Conservation (phyloP, 2,113 vertebrate genomes). For the Columba livia region DNA sequence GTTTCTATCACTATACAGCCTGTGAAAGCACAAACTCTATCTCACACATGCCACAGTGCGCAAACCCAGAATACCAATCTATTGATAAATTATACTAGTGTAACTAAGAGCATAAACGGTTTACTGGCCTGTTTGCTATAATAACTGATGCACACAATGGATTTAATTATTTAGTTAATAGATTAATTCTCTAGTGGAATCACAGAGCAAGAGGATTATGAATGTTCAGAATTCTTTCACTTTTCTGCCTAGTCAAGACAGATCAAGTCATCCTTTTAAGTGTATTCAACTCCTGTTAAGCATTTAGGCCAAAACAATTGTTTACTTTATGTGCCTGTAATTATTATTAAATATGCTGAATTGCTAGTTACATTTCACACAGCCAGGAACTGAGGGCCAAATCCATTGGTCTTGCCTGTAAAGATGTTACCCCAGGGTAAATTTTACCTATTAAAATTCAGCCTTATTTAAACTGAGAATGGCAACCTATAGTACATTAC, state of each 20-base stretch:
- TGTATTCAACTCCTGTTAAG: background rate
- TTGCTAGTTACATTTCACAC: background rate
- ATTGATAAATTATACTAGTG: background rate
- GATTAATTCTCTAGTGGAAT: conserved; percentile 26
- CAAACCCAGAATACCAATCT: background rate
- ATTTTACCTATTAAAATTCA: background rate
- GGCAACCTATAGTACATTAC: background rate
- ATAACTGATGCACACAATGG: background rate
- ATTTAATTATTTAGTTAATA: conserved; percentile 43
- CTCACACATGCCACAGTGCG: too few relatives aligned
- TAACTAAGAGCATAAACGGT: background rate
- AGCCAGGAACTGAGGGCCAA: background rate
- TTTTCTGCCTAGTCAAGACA: background rate
- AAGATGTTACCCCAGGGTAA: background rate
- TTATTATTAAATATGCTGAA: conserved; percentile 5
- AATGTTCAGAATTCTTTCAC: background rate
- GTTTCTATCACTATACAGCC: background rate
- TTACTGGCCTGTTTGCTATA: background rate
- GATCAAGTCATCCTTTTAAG: conserved; percentile 17
- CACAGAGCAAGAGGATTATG: background rate
- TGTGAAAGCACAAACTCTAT: background rate
- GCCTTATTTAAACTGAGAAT: background rate
- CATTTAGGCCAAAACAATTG: conserved; percentile 34
- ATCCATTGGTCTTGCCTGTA: background rate
- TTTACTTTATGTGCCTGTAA: background rate